Evolutionary conservation across 2,888 invertebrate species (phyloP), one percentile per base, ranked within the genome.

Genomic region (Drosophila basisetae): DNA sequence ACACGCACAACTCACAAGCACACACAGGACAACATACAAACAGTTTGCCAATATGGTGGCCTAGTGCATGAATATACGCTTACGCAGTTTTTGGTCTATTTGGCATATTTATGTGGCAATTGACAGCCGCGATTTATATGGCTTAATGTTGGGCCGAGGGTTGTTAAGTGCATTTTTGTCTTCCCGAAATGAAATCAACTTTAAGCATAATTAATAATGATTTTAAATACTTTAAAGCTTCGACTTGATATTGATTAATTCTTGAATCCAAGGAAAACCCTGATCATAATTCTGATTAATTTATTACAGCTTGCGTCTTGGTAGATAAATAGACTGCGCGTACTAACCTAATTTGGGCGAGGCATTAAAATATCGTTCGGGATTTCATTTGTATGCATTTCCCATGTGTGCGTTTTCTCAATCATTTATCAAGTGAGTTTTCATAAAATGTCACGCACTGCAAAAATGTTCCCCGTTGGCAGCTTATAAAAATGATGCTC

Each of bases 341-440:
- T 69, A 39, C 52, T 76, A 82, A 76, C 84, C 87, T 73, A 86
- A 89, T 84, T 84, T 76, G 68, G 49, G 25, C n/a, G 52, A 43
- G 37, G 53, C 83, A 79, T 83, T 76, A 79, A 83, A 76, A 69
- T 62, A 69, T 69, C 70, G 68, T 69, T 72, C 18, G 3, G 60
- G 9, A 39, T 66, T 63, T 60, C 67, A 68, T 81, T 67, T 76
- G 68, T 70, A 56, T 68, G 71, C 68, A 47, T 60, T 70, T 53
- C 65, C 59, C 68, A 43, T 71, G 66, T 67, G 60, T 60, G 75
- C 71, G 53, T 73, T 75, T 70, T 70, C 47, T 63, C 76, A 77
- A 90, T 87, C 89, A 87, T 87, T 90, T 90, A 78, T 87, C 90
- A 90, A 82, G 82, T 82, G 87, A 84, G 84, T 84, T 89, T 86